Percentiles rank a stretch among this genome's conserved stretches.
Evolutionary conservation across 2,888 invertebrate genomes (phyloP).

Genomic region (Drosophila anomalata): DNA sequence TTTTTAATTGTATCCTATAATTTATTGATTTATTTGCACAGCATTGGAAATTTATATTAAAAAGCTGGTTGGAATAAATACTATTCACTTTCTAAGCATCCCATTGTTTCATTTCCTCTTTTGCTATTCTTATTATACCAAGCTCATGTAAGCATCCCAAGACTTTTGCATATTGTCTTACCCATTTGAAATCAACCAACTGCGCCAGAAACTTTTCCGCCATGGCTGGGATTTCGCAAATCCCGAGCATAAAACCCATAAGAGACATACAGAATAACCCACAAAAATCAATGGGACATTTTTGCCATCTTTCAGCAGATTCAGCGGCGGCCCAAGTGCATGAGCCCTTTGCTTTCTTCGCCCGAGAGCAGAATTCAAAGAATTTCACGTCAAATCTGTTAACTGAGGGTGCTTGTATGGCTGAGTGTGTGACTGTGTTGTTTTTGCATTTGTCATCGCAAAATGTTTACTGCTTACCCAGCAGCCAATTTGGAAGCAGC

Average conservation of each 20-base stretch:
- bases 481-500: conserved; percentile 57
- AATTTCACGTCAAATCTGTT: conserved; percentile 57
- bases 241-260: conserved; percentile 9
- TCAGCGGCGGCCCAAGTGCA: conserved; percentile 19
- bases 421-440: conserved; percentile 36
- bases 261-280: conserved; percentile 9
- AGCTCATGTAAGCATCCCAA: conserved; percentile 1
- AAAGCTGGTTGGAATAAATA: too few relatives aligned
- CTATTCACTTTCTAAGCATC: background rate
- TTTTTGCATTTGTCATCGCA: conserved; percentile 66
- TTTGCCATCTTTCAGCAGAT: conserved; percentile 18
- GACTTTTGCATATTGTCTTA: conserved; percentile 4
- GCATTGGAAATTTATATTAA: too few relatives aligned
- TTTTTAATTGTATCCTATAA: background rate
- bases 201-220: conserved; percentile 29
- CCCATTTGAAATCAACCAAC: conserved; percentile 15
- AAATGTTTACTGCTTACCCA: conserved; percentile 57
- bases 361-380: conserved; percentile 46
- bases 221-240: conserved; percentile 24
- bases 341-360: conserved; percentile 37
- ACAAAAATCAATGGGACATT: conserved; percentile 25
- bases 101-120: background rate
- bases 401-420: conserved; percentile 25
- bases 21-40: background rate
- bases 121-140: background rate